Evolutionary conservation across 2,888 invertebrate genomes (phyloP), one percentile per base, ranked within the genome.

Genomic region (Lampropteryx suffumata): DNA sequence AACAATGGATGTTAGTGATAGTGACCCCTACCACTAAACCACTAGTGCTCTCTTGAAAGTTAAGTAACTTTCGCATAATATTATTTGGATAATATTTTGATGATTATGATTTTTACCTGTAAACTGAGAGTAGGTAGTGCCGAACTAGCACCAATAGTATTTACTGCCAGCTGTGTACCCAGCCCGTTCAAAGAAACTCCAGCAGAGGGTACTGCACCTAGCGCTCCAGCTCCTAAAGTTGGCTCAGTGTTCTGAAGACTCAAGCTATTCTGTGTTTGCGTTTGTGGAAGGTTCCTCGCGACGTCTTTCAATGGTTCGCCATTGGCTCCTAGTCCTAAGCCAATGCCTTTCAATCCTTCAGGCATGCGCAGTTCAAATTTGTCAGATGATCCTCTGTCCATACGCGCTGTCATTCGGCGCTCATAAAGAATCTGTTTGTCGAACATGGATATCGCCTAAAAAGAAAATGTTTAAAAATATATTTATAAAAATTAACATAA

Each of bases 401-500:
- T 95, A 51, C 98, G 94, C 3, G 99, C 99, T 12, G 97, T 97
- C 94, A 99, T 96, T 42, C 95, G 93, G 49, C 99, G 93, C 61
- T 99, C 99, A 82, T 93, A 98, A 41, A 99, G 85, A 75, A 95
- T 94, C 89, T 99, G 99, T 71, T 97, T 97, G 88, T 99, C 97
- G 73, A 99, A 95, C 99, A 99, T 98, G 28, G 98, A 97, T 74
- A 99, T 98, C 9, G 99, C 98, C 91, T 98, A 95, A 69, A 69
- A 37, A 26, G 40, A 42, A 40, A 35, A 40, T 17, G 21, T 1
- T 17, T 6, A 10, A 9, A n/a, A n/a, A n/a, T n/a, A n/a, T n/a
- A n/a, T n/a, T n/a, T n/a, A n/a, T n/a, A n/a, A n/a, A n/a, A n/a
- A n/a, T n/a, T n/a, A n/a, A n/a, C n/a, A n/a, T n/a, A n/a, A n/a